A percentile compares a stretch with the other conserved stretches of the same genome.
Evolutionary conservation across 2,797 vertebrate species (phyloP).

Genomic region (Discoglossus pictus): DNA sequence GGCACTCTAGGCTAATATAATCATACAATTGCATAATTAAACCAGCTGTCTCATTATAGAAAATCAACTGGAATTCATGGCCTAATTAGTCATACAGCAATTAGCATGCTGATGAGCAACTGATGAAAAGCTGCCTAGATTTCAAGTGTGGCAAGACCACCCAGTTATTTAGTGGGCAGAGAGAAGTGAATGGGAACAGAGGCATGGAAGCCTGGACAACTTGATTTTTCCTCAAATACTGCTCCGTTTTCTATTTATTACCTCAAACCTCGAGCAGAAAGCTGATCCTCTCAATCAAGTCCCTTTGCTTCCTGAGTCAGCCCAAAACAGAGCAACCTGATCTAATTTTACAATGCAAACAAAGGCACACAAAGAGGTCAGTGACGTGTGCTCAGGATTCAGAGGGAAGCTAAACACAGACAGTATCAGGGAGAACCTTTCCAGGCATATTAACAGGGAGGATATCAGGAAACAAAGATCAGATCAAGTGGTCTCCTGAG

Average conservation of each 20-base stretch:
- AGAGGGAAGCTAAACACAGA: conserved; percentile 1
- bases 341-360: conserved; percentile 38
- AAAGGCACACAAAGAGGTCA: conserved; percentile 32
- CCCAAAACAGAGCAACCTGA: conserved; percentile 36
- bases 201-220: conserved; percentile 22
- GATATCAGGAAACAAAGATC: conserved; percentile 7
- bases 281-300: conserved; percentile 28
- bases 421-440: background rate
- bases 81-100: conserved; percentile 89
- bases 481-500: conserved; percentile 20
- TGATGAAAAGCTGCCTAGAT: conserved; percentile 78
- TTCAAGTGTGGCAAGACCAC: conserved; percentile 70
- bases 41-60: conserved; percentile 90
- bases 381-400: conserved; percentile 26
- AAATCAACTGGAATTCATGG: conserved; percentile 88
- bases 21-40: conserved; percentile 91
- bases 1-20: conserved; percentile 83
- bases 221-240: conserved; percentile 27
- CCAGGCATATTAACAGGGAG: background rate
- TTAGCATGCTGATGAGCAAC: conserved; percentile 84
- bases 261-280: conserved; percentile 27
- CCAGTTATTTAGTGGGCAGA: conserved; percentile 57
- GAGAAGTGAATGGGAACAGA: conserved; percentile 26
- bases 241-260: conserved; percentile 17
- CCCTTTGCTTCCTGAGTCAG: conserved; percentile 13